Conservation (phyloP, 2,797 vertebrate genomes). For the Diceros bicornis region DNA sequence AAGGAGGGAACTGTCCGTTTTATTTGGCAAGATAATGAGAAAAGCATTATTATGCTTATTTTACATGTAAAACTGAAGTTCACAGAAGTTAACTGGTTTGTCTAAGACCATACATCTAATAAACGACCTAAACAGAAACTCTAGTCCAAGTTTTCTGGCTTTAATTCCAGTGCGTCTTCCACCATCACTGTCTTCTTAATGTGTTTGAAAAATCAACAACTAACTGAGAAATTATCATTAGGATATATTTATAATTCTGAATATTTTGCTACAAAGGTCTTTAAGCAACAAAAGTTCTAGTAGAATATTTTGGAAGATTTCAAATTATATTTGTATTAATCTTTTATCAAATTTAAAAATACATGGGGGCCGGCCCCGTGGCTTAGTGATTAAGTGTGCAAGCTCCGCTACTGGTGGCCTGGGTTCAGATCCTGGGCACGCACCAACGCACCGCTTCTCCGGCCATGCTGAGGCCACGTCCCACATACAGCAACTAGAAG, state of each 20-base stretch:
- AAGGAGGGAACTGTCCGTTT: not conserved
- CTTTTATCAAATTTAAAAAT: not conserved
- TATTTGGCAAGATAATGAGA: not conserved
- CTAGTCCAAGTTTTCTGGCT: not conserved
- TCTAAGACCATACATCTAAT: not conserved
- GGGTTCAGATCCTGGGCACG: too few species aligned
- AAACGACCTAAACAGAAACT: not conserved
- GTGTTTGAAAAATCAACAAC: not conserved
- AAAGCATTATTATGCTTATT: not conserved
- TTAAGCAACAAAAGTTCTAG: conserved; percentile 13
- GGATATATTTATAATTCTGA: not conserved
- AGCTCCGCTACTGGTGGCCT: too few species aligned
- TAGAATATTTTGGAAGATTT: not conserved
- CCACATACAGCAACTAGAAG: too few species aligned
- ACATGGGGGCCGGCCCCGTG: not conserved
- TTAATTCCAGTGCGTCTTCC: not conserved
- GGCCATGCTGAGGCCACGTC: too few species aligned
- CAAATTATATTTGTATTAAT: conserved; percentile 23
- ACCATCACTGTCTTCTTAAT: not conserved
- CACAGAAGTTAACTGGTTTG: not conserved
- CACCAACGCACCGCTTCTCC: too few species aligned
- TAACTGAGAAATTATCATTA: not conserved
- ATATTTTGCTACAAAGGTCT: not conserved
- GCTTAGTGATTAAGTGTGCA: too few species aligned
- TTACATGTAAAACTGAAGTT: conserved; percentile 6